Conservation (phyloP, 2,888 invertebrate genomes). For the Diarsia rubi region DNA sequence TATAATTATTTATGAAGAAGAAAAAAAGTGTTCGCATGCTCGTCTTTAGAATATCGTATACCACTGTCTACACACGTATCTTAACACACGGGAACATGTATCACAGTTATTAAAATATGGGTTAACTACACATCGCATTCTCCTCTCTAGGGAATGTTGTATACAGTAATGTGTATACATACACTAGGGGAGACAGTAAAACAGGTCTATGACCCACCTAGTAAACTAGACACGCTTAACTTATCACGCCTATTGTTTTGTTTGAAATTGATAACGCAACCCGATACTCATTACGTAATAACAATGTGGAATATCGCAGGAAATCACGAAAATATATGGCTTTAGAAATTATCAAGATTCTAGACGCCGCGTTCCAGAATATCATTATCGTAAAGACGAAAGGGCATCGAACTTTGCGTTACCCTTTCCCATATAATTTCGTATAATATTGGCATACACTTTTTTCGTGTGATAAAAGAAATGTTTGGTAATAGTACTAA, state of each 20-base stretch:
- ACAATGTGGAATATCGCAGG: constrained; percentile 15
- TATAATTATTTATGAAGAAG: background rate
- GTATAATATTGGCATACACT: constrained; percentile 29
- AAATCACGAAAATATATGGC: constrained; percentile 36
- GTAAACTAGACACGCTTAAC: background rate
- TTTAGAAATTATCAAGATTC: constrained; percentile 50
- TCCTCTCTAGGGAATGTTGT: background rate
- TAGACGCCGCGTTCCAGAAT: constrained; percentile 50
- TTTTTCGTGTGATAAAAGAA: background rate
- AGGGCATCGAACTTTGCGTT: constrained; percentile 36
- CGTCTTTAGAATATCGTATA: too few relatives aligned
- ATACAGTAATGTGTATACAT: background rate
- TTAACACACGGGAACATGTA: background rate
- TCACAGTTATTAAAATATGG: background rate
- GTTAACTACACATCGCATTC: background rate
- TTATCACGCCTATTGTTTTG: background rate
- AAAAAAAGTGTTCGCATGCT: background rate
- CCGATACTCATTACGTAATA: constrained; percentile 19
- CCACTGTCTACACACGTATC: background rate
- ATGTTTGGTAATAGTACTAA: background rate
- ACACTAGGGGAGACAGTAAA: background rate
- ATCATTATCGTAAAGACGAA: constrained; percentile 33
- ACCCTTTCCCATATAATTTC: constrained; percentile 37
- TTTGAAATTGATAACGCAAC: constrained; percentile 18
- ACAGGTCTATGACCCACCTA: background rate